A percentile compares a stretch with the other conserved stretches of the same genome.
These are phyloP conservation scores for Drosophila funebris DNA, from an alignment of 1,140 invertebrate genomes.

Conservation along the genomic window DNA sequence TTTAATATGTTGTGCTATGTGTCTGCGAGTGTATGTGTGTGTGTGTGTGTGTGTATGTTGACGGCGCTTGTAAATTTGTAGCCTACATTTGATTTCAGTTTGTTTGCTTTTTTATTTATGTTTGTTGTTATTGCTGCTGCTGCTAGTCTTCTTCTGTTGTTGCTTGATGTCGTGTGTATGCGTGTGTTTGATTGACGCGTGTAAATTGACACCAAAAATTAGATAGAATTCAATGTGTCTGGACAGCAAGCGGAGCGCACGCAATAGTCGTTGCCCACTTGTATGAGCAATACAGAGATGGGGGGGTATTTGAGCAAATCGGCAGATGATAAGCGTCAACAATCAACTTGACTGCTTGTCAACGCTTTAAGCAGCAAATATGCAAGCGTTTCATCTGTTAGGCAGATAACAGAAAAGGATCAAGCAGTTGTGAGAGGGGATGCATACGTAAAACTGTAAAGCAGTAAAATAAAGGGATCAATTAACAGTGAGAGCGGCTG, in stretches of 20 bases:
- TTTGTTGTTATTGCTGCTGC: background rate
- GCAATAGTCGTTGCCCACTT: conserved; percentile 3
- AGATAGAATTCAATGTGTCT: conserved; percentile 32
- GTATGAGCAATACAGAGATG: no score
- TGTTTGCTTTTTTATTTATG: conserved; percentile 36
- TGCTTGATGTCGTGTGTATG: background rate
- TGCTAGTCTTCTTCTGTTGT: background rate
- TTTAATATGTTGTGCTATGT: conserved; percentile 27
- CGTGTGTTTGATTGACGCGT: conserved; percentile 51
- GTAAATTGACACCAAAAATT: conserved; percentile 64
- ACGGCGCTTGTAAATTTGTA: conserved; percentile 60
- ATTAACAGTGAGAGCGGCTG: background rate
- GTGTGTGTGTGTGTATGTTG: background rate
- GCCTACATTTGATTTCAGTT: conserved; percentile 57
- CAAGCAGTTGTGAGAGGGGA: no score
- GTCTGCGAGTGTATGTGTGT: background rate
- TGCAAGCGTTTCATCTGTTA: no score
- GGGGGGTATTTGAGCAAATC: background rate
- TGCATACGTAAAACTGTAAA: no score
- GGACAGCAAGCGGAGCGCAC: background rate
- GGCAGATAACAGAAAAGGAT: no score
- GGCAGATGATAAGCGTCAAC: background rate
- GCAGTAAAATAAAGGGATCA: background rate
- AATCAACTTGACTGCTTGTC: no score
- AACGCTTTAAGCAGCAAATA: no score